Base-by-base conservation (phyloP, 2,888 invertebrate species). In the Silvanus unidentatus region DNA sequence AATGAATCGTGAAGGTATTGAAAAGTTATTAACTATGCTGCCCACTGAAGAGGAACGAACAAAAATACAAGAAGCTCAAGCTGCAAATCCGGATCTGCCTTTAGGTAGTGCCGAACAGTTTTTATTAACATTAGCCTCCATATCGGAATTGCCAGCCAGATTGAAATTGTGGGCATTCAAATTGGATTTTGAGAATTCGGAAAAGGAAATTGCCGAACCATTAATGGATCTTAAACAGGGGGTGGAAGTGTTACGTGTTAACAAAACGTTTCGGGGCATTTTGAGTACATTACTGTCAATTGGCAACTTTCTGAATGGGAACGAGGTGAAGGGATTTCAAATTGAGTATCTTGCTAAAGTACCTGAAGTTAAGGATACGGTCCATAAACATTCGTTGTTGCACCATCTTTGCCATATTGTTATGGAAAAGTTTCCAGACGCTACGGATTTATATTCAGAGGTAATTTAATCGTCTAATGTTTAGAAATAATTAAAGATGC, bases 81-180 rank as follows among this genome's bases (percentile, higher is more conserved):
- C 88, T 62, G 83, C 87, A 32, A 89, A 90, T 72, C 93, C 94
- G 1, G 93, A 93, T 66, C 73, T 91, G 57, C 92, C 92, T 9
- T 73, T 94, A 27, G 98, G 98, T 47, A 93, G 90, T 63, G 99
- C 99, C 1, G 99, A 99, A 72, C 96, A 99, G 73, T 99, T 99
- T 71, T 82, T 99, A n/a, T 77, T 99, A 35, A 96, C 94, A 13
- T 75, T 99, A 54, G 90, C 95, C 27, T 93, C 96, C 38, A 95
- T 99, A 58, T 93, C 91, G 35, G 97, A 98, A 74, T 77, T 99
- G 48, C 85, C 91, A 39, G 92, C 95, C 36, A 77, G 98, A 59
- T 79, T 98, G 16, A 91, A 90, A 70, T 80, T 99, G 50, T 99
- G 99, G 99, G 89, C 96, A 50, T 99, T 99, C 76, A 97, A 97